A percentile compares a stretch with the other conserved stretches of the same genome.
phyloP scores from a whole-genome alignment of 2,797 vertebrate species.

The Urophycis tenuis region DNA sequence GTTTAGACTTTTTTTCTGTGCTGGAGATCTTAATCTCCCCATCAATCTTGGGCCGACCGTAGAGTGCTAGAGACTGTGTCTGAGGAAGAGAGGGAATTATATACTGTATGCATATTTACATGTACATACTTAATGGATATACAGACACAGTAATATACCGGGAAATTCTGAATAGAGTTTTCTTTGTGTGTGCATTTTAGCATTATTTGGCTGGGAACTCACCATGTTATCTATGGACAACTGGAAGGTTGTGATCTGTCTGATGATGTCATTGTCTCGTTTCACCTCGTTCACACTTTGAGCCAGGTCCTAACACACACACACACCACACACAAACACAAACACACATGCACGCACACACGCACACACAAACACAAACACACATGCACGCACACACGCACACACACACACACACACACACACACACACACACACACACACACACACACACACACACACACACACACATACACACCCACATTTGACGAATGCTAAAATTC shows the following conservation, averaged over 20 bases:
- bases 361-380: conserved; percentile 3
- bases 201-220: conserved; percentile 30
- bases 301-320: conserved; percentile 76
- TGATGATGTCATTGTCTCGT: conserved; percentile 86
- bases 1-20: conserved; percentile 80
- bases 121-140: not conserved
- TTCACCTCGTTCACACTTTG: conserved; percentile 92
- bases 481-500: not conserved
- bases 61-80: conserved; percentile 83
- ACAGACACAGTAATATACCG: not conserved
- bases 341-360: conserved; percentile 16
- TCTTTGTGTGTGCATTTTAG: not conserved
- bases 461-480: conserved; percentile 17
- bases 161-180: not conserved
- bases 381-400: too few relatives aligned
- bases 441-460: conserved; percentile 5
- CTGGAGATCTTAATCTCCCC: conserved; percentile 85
- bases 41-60: conserved; percentile 86
- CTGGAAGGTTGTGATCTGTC: conserved; percentile 89
- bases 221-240: conserved; percentile 90
- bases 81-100: conserved; percentile 36
- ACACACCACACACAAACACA: not conserved
- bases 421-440: conserved; percentile 11
- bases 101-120: not conserved
- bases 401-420: conserved; percentile 14